These are phyloP conservation scores for Orthonevra nobilis DNA, from an alignment of 2,888 invertebrate species.

Conservation along the genomic window DNA sequence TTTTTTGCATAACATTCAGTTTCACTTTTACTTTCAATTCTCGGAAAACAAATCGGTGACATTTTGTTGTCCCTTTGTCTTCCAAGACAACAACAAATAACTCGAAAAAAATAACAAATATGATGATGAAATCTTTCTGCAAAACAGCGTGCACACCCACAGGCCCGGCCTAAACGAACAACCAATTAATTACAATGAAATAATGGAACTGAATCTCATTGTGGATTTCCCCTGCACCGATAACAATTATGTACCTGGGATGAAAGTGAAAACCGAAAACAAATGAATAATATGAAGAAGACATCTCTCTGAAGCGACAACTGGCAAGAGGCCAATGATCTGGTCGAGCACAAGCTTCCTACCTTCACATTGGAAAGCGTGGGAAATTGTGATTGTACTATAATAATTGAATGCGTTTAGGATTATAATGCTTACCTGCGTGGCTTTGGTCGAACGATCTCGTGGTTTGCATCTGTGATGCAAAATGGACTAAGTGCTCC, in stretches of 20 bases:
- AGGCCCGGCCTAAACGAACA: slow-evolving; percentile 22
- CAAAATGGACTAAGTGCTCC: slow-evolving; percentile 85
- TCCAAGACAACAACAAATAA: slow-evolving; percentile 9
- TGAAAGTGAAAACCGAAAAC: slow-evolving; percentile 56
- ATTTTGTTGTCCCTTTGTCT: slow-evolving; percentile 32
- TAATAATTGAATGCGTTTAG: not conserved
- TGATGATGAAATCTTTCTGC: slow-evolving; percentile 50
- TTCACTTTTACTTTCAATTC: slow-evolving; percentile 68
- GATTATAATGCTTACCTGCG: slow-evolving; percentile 83
- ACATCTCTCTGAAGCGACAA: slow-evolving; percentile 1
- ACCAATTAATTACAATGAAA: slow-evolving; percentile 53
- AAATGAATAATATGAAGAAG: slow-evolving; percentile 18
- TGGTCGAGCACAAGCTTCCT: slow-evolving; percentile 1
- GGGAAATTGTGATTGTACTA: slow-evolving; percentile 34
- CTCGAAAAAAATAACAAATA: slow-evolving; percentile 15
- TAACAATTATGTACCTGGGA: slow-evolving; percentile 36
- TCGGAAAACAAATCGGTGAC: slow-evolving; percentile 17
- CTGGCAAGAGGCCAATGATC: slow-evolving; percentile 54
- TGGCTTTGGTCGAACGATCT: slow-evolving; percentile 92
- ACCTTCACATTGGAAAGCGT: slow-evolving; percentile 59
- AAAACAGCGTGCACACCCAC: slow-evolving; percentile 19
- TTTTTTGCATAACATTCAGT: slow-evolving; percentile 56
- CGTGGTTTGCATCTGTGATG: slow-evolving; percentile 88
- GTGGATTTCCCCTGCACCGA: slow-evolving; percentile 42
- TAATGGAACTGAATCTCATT: slow-evolving; percentile 49